phyloP scores from a whole-genome alignment of 2,888 invertebrate genomes.

The Tetropium fuscum region DNA sequence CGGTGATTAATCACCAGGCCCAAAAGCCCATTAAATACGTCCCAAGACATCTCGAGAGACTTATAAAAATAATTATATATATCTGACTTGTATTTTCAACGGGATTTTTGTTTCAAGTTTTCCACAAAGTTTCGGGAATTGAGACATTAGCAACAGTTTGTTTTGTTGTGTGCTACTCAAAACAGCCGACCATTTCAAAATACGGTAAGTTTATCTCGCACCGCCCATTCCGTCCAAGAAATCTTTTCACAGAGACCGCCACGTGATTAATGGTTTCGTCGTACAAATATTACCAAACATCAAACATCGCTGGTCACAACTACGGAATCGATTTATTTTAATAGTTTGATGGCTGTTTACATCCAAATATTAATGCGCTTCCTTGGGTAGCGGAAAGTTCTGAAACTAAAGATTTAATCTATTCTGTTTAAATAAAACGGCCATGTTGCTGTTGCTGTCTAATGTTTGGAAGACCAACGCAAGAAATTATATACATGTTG shows the following conservation, averaged over 20 bases:
- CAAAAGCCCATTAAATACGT: constrained; percentile 4
- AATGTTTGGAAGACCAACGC: too few relatives aligned
- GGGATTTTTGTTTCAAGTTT: constrained; percentile 32
- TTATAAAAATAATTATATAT: constrained; percentile 8
- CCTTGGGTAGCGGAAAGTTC: too few relatives aligned
- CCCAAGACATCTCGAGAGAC: constrained; percentile 4
- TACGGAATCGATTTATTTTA: constrained; percentile 26
- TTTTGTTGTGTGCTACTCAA: constrained; percentile 30
- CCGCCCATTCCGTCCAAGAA: constrained; percentile 35
- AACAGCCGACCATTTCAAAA: constrained; percentile 33
- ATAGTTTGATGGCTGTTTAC: constrained; percentile 31
- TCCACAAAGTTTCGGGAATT: constrained; percentile 30
- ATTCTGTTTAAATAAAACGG: too few relatives aligned
- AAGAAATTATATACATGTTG: too few relatives aligned
- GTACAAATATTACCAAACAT: constrained; percentile 42
- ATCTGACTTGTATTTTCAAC: constrained; percentile 1
- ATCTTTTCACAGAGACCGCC: constrained; percentile 35
- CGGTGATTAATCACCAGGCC: neutral
- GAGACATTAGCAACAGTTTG: constrained; percentile 37
- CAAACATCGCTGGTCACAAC: constrained; percentile 37
- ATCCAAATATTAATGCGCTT: constrained; percentile 1
- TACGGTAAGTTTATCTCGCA: constrained; percentile 32
- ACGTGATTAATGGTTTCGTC: constrained; percentile 41
- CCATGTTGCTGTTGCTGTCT: too few relatives aligned
- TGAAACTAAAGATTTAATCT: too few relatives aligned